Conservation (phyloP, 2,888 invertebrate genomes). For the Lysandra bellargus region DNA sequence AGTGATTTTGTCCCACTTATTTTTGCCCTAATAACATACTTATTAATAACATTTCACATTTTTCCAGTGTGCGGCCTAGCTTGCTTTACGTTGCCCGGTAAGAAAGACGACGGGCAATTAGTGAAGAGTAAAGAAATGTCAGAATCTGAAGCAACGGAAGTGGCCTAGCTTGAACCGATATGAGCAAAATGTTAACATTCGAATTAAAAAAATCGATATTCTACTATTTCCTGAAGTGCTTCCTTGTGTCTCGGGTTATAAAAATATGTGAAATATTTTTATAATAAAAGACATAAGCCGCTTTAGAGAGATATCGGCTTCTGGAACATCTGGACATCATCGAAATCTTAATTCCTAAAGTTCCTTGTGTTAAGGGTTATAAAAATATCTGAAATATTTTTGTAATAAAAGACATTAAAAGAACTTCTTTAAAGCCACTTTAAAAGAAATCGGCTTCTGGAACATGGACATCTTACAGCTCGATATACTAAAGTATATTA, state of each 20-base stretch:
- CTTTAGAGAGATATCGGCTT: neutral
- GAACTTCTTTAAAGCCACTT: neutral
- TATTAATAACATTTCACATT: neutral
- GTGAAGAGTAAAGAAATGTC: slow-evolving; percentile 14
- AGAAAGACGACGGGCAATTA: slow-evolving; percentile 41
- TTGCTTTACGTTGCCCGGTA: slow-evolving; percentile 66
- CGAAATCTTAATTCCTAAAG: neutral
- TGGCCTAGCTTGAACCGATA: neutral
- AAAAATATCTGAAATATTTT: neutral
- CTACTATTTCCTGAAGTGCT: slow-evolving; percentile 1
- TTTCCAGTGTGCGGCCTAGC: slow-evolving; percentile 60
- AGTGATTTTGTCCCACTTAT: no score
- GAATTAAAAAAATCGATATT: neutral
- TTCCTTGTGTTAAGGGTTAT: neutral
- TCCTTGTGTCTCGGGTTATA: neutral
- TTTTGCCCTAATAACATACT: no score
- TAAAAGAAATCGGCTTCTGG: neutral
- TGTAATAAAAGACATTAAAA: neutral
- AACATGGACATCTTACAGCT: neutral
- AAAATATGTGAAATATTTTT: neutral
- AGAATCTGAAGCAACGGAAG: neutral
- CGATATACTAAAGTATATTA: neutral
- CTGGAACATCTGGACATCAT: neutral
- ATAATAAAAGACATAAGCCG: neutral
- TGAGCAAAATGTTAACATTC: neutral